Evolutionary conservation across 2,888 invertebrate species (phyloP), one percentile per base, ranked within the genome.

Genomic region (Cryptocheilus praepositus): DNA sequence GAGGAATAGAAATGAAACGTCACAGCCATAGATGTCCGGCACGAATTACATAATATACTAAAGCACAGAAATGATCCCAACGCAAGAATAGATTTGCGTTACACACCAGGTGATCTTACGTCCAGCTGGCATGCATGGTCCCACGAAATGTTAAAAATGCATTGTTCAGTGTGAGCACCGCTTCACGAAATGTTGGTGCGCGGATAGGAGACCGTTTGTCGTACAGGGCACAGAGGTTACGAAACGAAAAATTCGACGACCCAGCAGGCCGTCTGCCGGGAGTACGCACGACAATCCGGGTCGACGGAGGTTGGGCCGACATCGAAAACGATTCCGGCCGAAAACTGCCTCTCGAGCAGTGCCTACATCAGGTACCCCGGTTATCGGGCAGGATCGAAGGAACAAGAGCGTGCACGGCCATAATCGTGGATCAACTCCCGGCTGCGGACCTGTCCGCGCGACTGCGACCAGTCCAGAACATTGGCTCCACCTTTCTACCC

Each of bases 401-500:
- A 80, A 84, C 83, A 82, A 84, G 82, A 79, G 82, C 77, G 77
- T 76, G 73, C 64, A 68, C 68, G 76, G 76, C 81, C 73, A 84
- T 85, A 85, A 85, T 81, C 84, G 79, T 85, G 81, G 82, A 85
- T 84, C 84, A 84, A 83, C 78, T 80, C 77, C 76, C 77, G 81
- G 70, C 80, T 72, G 75, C 76, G 79, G 49, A 78, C 71, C 75
- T 72, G 71, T 79, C 74, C 74, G 61, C 72, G 71, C 70, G 55
- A 69, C 67, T 72, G 68, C 77, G 67, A 75, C 76, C 73, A 73
- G 62, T 64, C 76, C 62, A 68, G 63, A 72, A 73, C 77, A 70
- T 70, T 61, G 60, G 16, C 65, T 64, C 74, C 61, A 67, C 70
- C 73, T 72, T 72, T 71, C 72, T 72, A 70, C 73, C 64, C 70